Evolutionary conservation across 1,140 invertebrate species (phyloP).

Genomic region (Drosophila seguyi): DNA sequence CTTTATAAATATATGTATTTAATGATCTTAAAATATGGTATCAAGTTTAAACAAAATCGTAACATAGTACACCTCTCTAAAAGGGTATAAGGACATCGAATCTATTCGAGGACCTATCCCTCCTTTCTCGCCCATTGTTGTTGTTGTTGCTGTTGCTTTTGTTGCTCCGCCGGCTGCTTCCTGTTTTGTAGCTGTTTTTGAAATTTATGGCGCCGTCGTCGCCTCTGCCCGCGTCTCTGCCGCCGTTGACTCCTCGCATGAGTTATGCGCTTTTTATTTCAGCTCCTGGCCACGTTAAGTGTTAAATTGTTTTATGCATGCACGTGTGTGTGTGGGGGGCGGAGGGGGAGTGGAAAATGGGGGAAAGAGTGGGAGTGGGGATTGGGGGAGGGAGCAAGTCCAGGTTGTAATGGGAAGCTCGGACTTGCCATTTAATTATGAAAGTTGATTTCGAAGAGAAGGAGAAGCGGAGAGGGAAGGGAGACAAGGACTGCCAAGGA

Average conservation of each 20-base stretch:
- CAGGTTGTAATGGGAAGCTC: conserved; percentile 22
- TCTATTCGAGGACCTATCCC: neutral
- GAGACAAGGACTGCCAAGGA: conserved; percentile 4
- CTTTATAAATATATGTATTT: neutral
- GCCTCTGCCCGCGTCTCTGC: conserved; percentile 21
- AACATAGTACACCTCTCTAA: neutral
- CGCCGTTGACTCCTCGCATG: conserved; percentile 41
- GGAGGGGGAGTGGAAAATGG: conserved; percentile 3
- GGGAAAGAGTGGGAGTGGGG: conserved; percentile 7
- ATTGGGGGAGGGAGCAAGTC: neutral
- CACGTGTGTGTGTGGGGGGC: conserved; percentile 39
- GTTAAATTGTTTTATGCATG: conserved; percentile 77
- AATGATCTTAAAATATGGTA: neutral
- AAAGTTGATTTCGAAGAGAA: conserved; percentile 43
- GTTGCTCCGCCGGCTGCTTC: conserved; percentile 55
- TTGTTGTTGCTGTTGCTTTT: conserved; percentile 14
- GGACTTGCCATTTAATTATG: conserved; percentile 65
- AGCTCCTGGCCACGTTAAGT: conserved; percentile 69
- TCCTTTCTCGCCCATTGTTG: conserved; percentile 10
- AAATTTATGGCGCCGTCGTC: conserved; percentile 61
- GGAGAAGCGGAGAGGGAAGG: neutral
- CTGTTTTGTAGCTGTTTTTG: conserved; percentile 68
- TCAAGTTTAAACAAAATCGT: neutral
- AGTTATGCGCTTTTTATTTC: conserved; percentile 62
- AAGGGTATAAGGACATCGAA: neutral